Conservation (phyloP, 2,113 vertebrate species). For the Hypocryptadius cinnamomeus region DNA sequence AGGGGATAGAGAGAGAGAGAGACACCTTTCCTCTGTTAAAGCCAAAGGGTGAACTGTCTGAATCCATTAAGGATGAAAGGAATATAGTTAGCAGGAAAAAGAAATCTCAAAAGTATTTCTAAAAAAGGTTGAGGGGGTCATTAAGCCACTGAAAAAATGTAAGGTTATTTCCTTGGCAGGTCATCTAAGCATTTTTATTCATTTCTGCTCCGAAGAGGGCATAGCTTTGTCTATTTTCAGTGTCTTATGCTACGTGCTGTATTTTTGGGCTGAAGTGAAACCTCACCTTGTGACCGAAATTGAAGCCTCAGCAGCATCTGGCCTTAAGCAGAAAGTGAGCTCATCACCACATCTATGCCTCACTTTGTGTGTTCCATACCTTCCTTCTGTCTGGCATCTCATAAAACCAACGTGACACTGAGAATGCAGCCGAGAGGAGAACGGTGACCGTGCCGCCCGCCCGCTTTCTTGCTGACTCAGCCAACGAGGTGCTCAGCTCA, state of each 20-base stretch:
- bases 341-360: neutral
- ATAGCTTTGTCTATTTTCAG: neutral
- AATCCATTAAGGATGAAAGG: conserved; percentile 25
- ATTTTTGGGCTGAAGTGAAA: neutral
- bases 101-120: conserved; percentile 16
- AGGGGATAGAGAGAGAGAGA: neutral
- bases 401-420: neutral
- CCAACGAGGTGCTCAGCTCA: neutral
- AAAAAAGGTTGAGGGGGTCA: neutral
- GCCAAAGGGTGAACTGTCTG: neutral
- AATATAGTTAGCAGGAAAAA: neutral
- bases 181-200: neutral
- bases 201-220: neutral
- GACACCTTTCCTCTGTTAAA: neutral
- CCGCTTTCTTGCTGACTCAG: neutral
- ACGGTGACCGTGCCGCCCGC: rapidly evolving
- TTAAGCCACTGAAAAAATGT: neutral
- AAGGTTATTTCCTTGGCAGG: neutral
- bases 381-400: neutral
- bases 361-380: neutral
- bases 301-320: neutral
- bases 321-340: neutral
- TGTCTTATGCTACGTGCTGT: neutral
- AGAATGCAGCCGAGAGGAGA: neutral
- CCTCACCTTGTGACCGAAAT: neutral